Base-by-base conservation (phyloP, 2,797 vertebrate genomes). In the Siniperca undulata region DNA sequence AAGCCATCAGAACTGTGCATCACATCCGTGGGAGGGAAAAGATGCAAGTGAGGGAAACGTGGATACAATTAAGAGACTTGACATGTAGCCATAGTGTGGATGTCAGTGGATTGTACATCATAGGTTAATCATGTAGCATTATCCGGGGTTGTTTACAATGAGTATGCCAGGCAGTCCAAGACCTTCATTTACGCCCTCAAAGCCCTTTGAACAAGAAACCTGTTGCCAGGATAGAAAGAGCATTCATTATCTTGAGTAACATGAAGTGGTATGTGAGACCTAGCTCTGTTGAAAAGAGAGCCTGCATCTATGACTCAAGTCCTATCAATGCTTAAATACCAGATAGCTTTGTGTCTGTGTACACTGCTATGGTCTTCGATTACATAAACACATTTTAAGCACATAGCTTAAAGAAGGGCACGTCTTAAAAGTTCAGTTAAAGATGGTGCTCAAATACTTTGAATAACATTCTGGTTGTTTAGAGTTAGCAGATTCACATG, bases 161-260 rank as follows among this genome's bases (percentile, higher is more conserved):
- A 16, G 17, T 73, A 50, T 55, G 13, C 27, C 44, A 34, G 10
- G 22, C 34, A 66, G 53, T 56, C 7, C 5, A 58, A 48, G n/a
- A 66, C 46, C 27, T 40, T 62, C 50, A 73, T 40, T 72, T 69
- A 52, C 14, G 61, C 27, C 5, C 0, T 70, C 4, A 70, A 59
- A 78, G 55, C 9, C 40, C 12, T 62, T 79, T 70, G 36, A 78
- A 84, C 3, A 74, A 17, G 4, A 67, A 67, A 74, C 36, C 12
- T 53, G 46, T 30, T 53, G 64, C 58, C 34, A 67, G 50, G 34
- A 64, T 14, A 40, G 3, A 84, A 55, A 55, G 34, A 42, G 7
- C 58, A 74, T 80, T 73, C 52, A 72, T 61, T 72, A 66, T 53
- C 13, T 50, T 60, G n/a, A 40, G 30, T 44, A 71, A 65, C 12